Conservation (phyloP, 2,797 vertebrate species). For the Neosilurus hyrtlii region DNA sequence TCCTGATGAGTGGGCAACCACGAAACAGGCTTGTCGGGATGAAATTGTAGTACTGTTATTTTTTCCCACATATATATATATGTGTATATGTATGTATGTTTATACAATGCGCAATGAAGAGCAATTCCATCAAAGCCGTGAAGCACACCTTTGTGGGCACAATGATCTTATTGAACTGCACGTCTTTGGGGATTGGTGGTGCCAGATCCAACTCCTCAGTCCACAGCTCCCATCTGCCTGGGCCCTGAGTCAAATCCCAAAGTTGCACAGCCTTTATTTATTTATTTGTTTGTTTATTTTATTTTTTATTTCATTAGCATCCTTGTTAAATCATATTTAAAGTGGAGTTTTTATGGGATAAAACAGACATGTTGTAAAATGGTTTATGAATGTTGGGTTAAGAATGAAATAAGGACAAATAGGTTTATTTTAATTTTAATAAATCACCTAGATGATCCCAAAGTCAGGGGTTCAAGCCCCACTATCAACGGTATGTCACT, state of each 20-base stretch:
- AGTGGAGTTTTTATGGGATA: not conserved
- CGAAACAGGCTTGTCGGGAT: too few relatives aligned
- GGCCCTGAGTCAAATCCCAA: constrained; percentile 67
- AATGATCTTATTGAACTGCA: constrained; percentile 88
- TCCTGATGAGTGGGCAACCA: too few relatives aligned
- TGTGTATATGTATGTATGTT: too few relatives aligned
- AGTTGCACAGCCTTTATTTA: not conserved
- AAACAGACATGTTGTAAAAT: not conserved
- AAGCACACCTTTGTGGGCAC: too few relatives aligned
- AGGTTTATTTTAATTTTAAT: not conserved
- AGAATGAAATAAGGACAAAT: not conserved
- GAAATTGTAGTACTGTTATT: too few relatives aligned
- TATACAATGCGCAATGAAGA: too few relatives aligned
- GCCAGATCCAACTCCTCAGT: constrained; percentile 73
- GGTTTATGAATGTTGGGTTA: not conserved
- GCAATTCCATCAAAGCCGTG: too few relatives aligned
- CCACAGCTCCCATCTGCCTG: constrained; percentile 86
- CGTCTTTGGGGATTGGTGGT: constrained; percentile 75
- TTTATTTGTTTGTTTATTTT: not conserved
- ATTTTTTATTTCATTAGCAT: too few relatives aligned
- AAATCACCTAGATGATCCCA: too few relatives aligned
- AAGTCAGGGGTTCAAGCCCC: too few relatives aligned
- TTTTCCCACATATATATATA: too few relatives aligned
- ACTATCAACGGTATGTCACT: too few relatives aligned
- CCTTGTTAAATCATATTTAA: not conserved